Evolutionary conservation across 1,140 invertebrate species (phyloP), one percentile per base, ranked within the genome.

Genomic region (Diorhabda elongata): DNA sequence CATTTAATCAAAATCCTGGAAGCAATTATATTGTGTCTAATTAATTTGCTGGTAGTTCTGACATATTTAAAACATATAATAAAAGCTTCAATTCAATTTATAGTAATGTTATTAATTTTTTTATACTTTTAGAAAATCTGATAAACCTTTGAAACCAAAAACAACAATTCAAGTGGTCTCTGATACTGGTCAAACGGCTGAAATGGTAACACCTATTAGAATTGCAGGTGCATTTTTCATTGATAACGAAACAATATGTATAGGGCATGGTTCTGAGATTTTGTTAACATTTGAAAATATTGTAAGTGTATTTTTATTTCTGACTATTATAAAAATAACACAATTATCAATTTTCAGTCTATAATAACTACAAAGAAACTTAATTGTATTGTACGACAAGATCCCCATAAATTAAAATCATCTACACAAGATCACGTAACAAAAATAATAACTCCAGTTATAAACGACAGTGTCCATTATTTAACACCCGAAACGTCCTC

Each of bases 101-200:
- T 26, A 26, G 26, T 26, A 26, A 26, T 26, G 26, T 47, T 26
- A 6, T 45, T 5, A 57, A 1, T 26, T 26, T 26, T 26, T 26
- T 26, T 1, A 26, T 9, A 7, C 11, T 61, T 75, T 63, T 76
- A 85, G 87, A 11, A 83, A 84, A 64, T 83, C 84, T 67, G 79
- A 82, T 4, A 93, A 92, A 81, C 90, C 90, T 0, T 75, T 92
- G 0, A 91, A 92, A 80, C 90, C 91, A 3, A 86, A 85, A 72
- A 80, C 89, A 7, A 92, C 87, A 3, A 80, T 93, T n/a, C 85
- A 88, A 77, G 85, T 93, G 44, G 86, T 86, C 0, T 87, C 87
- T 0, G 85, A 89, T 75, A 72, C 77, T 8, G 79, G 74, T 57
- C 77, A 82, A 67, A 77, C 75, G n/a, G 83, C 85, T 62, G 82